Conservation (phyloP, 2,888 invertebrate species). For the Ophonus ardosiacus region DNA sequence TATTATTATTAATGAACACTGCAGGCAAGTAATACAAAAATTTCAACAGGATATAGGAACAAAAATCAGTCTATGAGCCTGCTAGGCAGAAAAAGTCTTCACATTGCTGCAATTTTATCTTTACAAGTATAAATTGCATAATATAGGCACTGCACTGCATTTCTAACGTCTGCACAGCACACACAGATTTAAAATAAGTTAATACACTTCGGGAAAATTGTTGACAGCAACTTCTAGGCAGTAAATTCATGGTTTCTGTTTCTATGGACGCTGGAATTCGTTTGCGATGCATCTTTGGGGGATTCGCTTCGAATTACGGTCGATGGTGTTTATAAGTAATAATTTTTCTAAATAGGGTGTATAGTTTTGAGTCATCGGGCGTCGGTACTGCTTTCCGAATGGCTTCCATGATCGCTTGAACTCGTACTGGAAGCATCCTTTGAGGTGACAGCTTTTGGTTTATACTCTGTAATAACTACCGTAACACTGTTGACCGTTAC, state of each 20-base stretch:
- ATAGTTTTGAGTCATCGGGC: constrained; percentile 71
- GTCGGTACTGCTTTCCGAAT: constrained; percentile 76
- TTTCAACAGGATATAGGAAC: constrained; percentile 60
- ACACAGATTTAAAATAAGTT: not conserved
- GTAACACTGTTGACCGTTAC: constrained; percentile 98
- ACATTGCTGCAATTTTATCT: constrained; percentile 11
- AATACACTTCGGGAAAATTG: not conserved
- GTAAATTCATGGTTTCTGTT: not conserved
- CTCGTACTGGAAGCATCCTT: constrained; percentile 73
- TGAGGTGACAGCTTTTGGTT: constrained; percentile 81
- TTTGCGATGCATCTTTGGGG: too few relatives aligned
- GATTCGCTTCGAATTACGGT: too few relatives aligned
- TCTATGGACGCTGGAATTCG: too few relatives aligned
- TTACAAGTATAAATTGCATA: constrained; percentile 24
- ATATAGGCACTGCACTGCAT: constrained; percentile 42
- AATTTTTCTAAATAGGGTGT: too few relatives aligned
- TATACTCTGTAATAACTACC: constrained; percentile 97
- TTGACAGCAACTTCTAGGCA: not conserved
- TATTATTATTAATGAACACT: constrained; percentile 59
- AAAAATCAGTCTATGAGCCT: constrained; percentile 56
- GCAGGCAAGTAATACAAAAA: constrained; percentile 60
- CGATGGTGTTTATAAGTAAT: too few relatives aligned
- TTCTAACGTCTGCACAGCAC: constrained; percentile 7
- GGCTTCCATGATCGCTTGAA: constrained; percentile 75
- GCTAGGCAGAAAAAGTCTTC: constrained; percentile 47